Conservation (phyloP, 2,888 invertebrate genomes). For the Ormyrus nitidulus region DNA sequence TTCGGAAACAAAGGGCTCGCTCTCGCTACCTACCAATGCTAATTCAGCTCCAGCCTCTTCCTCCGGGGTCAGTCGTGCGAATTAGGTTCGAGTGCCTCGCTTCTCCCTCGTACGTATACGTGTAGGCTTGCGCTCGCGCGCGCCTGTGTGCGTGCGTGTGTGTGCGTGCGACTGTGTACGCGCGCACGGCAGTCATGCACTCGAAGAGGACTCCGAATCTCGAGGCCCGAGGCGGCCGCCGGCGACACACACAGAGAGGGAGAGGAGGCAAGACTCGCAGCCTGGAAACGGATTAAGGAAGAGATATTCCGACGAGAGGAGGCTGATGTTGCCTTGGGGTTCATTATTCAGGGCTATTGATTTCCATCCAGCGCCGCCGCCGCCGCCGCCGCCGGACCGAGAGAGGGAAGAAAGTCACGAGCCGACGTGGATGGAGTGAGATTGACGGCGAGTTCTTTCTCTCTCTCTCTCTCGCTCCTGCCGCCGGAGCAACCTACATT, state of each 20-base stretch:
- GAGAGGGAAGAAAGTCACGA: constrained; percentile 49
- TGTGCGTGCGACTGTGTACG: no score
- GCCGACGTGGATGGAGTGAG: constrained; percentile 60
- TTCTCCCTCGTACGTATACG: neutral
- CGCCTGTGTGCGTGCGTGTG: no score
- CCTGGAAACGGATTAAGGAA: constrained; percentile 39
- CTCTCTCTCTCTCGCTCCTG: constrained; percentile 52
- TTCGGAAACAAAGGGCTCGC: constrained; percentile 10
- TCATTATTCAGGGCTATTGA: constrained; percentile 76
- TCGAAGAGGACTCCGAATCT: constrained; percentile 15
- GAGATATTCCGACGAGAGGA: neutral
- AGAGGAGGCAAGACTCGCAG: constrained; percentile 21
- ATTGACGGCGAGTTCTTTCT: constrained; percentile 61
- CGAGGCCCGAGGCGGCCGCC: constrained; percentile 28
- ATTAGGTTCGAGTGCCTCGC: neutral
- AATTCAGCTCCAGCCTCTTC: neutral
- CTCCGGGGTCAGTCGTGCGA: constrained; percentile 4
- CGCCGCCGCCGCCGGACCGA: constrained; percentile 58
- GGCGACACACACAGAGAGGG: neutral
- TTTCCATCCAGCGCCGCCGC: constrained; percentile 70
- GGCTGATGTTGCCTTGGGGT: constrained; percentile 68
- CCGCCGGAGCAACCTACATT: constrained; percentile 19
- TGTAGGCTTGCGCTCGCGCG: no score
- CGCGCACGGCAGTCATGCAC: neutral
- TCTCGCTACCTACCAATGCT: neutral